Evolutionary conservation across 2,888 invertebrate genomes (phyloP).

Genomic region (Sarcophaga caerulescens): DNA sequence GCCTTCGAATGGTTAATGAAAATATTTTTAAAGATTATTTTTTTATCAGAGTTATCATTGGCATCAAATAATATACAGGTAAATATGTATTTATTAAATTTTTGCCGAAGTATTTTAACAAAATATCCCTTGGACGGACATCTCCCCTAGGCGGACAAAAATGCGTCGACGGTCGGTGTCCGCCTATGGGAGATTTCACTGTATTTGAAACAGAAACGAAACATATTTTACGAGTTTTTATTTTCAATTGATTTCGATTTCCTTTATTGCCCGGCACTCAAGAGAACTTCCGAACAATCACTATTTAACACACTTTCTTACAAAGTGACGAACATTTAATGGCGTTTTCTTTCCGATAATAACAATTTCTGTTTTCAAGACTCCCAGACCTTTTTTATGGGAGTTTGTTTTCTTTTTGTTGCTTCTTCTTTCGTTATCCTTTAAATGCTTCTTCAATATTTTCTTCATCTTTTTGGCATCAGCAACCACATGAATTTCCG

Average conservation of each 20-base stretch:
- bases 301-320: conserved; percentile 57
- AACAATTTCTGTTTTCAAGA: conserved; percentile 23
- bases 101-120: too few relatives aligned
- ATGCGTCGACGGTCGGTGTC: too few relatives aligned
- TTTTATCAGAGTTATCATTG: too few relatives aligned
- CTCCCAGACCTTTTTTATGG: conserved; percentile 9
- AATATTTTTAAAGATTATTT: too few relatives aligned
- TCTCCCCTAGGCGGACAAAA: too few relatives aligned
- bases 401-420: background rate
- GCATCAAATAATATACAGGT: too few relatives aligned
- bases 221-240: background rate
- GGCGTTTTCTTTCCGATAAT: conserved; percentile 17
- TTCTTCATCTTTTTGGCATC: conserved; percentile 40
- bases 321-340: conserved; percentile 57
- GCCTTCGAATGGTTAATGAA: too few relatives aligned
- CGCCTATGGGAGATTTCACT: too few relatives aligned
- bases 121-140: too few relatives aligned
- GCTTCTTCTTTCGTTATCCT: background rate
- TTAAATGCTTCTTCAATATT: background rate
- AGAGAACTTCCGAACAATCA: conserved; percentile 39
- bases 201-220: background rate
- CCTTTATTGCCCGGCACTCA: conserved; percentile 36
- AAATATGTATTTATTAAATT: too few relatives aligned
- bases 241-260: conserved; percentile 5
- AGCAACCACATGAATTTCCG: conserved; percentile 49